Conservation (phyloP, 2,888 invertebrate genomes). For the Euplexia lucipara region DNA sequence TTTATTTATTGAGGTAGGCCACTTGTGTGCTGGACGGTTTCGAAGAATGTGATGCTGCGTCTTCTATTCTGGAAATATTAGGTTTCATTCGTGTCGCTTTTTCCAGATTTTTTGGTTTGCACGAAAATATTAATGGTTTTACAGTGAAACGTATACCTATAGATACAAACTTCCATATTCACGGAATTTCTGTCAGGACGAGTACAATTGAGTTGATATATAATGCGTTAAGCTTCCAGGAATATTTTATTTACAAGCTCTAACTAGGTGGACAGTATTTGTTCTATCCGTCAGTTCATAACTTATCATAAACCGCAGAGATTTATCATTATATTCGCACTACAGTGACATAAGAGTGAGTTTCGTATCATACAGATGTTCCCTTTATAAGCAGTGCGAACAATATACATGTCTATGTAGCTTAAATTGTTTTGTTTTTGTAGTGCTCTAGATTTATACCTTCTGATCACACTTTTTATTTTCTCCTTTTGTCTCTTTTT, state of each 20-base stretch:
- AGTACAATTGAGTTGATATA: background rate
- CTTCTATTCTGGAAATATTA: slow-evolving; percentile 11
- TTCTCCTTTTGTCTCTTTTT: too few species aligned
- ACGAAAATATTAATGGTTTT: slow-evolving; percentile 14
- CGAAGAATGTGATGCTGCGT: slow-evolving; percentile 9
- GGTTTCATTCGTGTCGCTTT: background rate
- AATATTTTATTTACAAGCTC: background rate
- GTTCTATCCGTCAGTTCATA: background rate
- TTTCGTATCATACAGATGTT: too few species aligned
- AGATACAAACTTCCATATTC: slow-evolving; percentile 6
- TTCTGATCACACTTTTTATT: too few species aligned
- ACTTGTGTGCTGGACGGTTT: slow-evolving; percentile 29
- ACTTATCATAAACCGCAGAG: too few species aligned
- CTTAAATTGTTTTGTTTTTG: too few species aligned
- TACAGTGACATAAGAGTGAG: too few species aligned
- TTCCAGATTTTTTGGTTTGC: slow-evolving; percentile 4
- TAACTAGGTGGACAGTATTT: background rate
- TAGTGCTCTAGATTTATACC: too few species aligned
- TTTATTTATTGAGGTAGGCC: slow-evolving; percentile 51
- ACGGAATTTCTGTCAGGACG: background rate
- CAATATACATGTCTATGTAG: too few species aligned
- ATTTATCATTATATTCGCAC: too few species aligned
- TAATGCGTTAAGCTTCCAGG: background rate
- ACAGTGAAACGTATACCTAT: slow-evolving; percentile 10
- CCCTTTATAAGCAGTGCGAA: too few species aligned